Evolutionary conservation across 2,888 invertebrate species (phyloP), one percentile per base, ranked within the genome.

Genomic region (Thelaira solivaga): DNA sequence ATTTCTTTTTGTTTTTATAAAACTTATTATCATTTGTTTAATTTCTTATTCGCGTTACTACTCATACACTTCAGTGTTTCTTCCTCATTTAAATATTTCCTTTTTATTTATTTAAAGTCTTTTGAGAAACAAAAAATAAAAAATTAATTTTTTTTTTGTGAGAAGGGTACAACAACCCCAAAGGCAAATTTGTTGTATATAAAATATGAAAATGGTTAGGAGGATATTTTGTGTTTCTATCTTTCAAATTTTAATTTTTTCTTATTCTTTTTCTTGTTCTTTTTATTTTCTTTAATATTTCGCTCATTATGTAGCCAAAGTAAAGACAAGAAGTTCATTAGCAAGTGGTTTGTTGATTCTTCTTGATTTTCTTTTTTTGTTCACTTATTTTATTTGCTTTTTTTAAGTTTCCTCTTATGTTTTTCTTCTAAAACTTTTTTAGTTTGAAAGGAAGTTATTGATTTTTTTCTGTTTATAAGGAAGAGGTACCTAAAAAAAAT

Each of bases 301-400:
- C 22, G 26, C 47, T 72, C 72, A 72, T 72, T 72, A 72, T 62
- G 53, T 10, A 29, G n/a, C 49, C 16, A 26, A 55, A 62, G 45
- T 59, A 62, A 53, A 71, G 71, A 45, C 55, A 72, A 64, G 72
- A 47, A 72, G 72, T 72, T 72, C 72, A 72, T 72, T 72, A 72
- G 64, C 72, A 64, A 72, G 64, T 64, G 45, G 45, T 64, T 64
- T 64, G 72, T 72, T 64, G 72, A 55, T 64, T 68, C 57, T 57
- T 47, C 67, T 57, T 57, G 36, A 36, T 68, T 57, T 68, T 57
- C 20, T 57, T 20, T 29, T 64, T 49, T 22, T 29, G 2, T 11
- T 31, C n/a, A 10, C 8, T 18, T 47, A 13, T 20, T 34, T 43
- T n/a, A n/a, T 41, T 24, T 34, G 7, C 31, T 62, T 24, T 36